Evolutionary conservation across 2,113 vertebrate genomes (phyloP), one percentile per base, ranked within the genome.

Genomic region (Sminthopsis crassicaudata): DNA sequence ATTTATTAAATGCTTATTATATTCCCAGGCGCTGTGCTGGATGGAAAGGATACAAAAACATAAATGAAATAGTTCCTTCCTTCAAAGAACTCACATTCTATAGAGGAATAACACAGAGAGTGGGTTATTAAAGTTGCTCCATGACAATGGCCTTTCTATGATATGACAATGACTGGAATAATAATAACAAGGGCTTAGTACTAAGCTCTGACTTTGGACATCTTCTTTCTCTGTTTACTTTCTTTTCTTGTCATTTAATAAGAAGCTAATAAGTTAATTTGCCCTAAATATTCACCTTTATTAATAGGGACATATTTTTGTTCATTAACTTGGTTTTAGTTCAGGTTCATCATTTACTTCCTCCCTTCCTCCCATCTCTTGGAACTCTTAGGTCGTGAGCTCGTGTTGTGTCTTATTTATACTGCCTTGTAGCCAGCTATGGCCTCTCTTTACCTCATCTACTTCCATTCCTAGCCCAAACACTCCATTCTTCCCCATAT

Each of bases 391-490:
- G 46, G 57, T 16, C 27, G 0, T 14, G 46, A 30, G 46, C 53
- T 94, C 52, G 27, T 14, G 92, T 88, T 19, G 16, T 46, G 25
- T 95, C 22, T 93, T 10, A 57, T 84, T 16, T 55, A 26, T 30
- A 46, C 52, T 91, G 2, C 42, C 48, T 90, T 25, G 92, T 54
- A 90, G 24, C 1, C 89, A 30, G 12, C 51, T 84, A 2, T 92
- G 60, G 26, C 22, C 89, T 89, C 91, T 76, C 53, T 94, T 91
- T 95, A 89, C 50, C 19, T 92, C 93, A 94, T 8, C 12, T 23
- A 48, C 50, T 95, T 95, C 67, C 52, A 46, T 91, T 96, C 96
- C 94, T 94, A 90, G 93, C 23, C n/a, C 60, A 92, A 57, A 92
- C n/a, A 46, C 54, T 60, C 36, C 93, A 93, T 50, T 93, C 89